These are phyloP conservation scores for Cheilosia scutellata DNA, from an alignment of 2,888 invertebrate genomes.

Conservation along the genomic window DNA sequence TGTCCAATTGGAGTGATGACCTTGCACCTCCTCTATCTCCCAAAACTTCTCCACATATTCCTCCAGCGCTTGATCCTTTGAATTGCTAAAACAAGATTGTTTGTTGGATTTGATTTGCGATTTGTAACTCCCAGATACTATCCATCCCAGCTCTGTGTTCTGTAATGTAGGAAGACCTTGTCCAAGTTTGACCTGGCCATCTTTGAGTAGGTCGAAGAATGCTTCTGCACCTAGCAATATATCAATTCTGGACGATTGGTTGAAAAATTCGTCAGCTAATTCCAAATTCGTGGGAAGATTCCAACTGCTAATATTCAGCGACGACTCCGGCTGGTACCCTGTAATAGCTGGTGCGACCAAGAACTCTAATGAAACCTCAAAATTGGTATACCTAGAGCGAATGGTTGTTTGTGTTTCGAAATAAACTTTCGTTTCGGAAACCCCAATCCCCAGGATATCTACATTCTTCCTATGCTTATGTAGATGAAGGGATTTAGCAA, in stretches of 20 bases:
- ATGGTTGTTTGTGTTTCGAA: conserved; percentile 28
- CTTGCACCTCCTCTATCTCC: neutral
- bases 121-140: no score
- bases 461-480: conserved; percentile 6
- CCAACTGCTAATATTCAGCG: neutral
- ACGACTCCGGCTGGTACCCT: conserved; percentile 21
- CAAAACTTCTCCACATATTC: neutral
- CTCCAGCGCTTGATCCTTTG: neutral
- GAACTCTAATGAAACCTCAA: conserved; percentile 18
- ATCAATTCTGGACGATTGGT: neutral
- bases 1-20: neutral
- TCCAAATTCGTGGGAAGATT: neutral
- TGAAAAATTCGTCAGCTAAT: neutral
- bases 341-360: conserved; percentile 15
- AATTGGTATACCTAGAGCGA: conserved; percentile 14
- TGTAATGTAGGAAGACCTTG: no score
- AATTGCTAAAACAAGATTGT: no score
- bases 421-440: conserved; percentile 6
- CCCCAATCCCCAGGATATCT: conserved; percentile 20
- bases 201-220: no score
- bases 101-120: no score
- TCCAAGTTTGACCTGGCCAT: no score
- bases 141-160: no score
- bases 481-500: conserved; percentile 18
- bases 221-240: neutral